Base-by-base conservation (phyloP, 2,113 vertebrate species). In the Oceanodroma tethys region DNA sequence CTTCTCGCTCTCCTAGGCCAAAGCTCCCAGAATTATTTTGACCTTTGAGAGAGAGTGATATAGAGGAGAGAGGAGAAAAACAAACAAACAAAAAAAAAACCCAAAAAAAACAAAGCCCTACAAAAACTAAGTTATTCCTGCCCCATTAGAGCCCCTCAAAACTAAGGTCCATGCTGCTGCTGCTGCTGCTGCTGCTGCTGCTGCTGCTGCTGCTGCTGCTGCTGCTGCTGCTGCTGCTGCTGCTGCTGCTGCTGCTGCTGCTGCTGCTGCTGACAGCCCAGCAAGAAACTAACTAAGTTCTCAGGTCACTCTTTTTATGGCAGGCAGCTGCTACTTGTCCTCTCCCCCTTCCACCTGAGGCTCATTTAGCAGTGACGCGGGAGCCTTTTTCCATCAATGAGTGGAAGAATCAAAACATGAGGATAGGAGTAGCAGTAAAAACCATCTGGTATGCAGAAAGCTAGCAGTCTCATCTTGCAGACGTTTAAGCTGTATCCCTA, bases 261-360 rank as follows among this genome's bases (percentile, higher is more conserved):
- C n/a, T 86, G 58, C 55, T 95, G 19, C 34, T 45, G 17, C 73
- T 63, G 2, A 59, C 65, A 97, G 67, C 95, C 87, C 86, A 95
- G 65, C 82, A 97, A 81, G 48, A 87, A 81, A 89, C 73, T 76
- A 86, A 7, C n/a, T 5, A 0, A 2, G 0, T 0, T 3, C 21
- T 40, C 53, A 27, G 9, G 90, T 95, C 62, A 66, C 73, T 65
- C 40, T 83, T 55, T 91, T 97, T 97, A 97, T 96, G 73, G 72
- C 40, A 60, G 21, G 15, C 70, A 95, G 76, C 72, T 93, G 80
- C 82, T 63, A 1, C 62, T 52, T 68, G 43, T 80, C 92, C 89
- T 72, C 91, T 65, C 94, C 91, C 48, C 53, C 52, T 65, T 52
- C 88, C 97, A 97, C 95, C 97, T 98, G 97, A 42, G 60, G 67